These are phyloP conservation scores for Teinopalpus imperialis DNA, from an alignment of 2,888 invertebrate genomes.

Conservation along the genomic window DNA sequence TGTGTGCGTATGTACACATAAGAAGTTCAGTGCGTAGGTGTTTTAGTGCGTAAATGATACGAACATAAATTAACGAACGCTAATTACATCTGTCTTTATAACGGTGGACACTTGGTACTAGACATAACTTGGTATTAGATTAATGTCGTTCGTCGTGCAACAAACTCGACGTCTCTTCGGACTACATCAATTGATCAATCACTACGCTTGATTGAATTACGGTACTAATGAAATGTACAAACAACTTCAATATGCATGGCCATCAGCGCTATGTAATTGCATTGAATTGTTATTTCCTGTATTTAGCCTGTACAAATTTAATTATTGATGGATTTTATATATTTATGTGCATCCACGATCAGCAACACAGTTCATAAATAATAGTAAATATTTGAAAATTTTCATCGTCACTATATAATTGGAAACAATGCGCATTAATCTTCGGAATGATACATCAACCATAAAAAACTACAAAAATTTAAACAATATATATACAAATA, in stretches of 20 bases:
- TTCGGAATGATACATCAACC: too few species aligned
- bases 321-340: too few species aligned
- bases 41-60: constrained; percentile 12
- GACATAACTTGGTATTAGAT: constrained; percentile 2
- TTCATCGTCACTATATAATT: too few species aligned
- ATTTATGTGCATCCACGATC: too few species aligned
- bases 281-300: too few species aligned
- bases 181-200: constrained; percentile 1
- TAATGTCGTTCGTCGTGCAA: neutral
- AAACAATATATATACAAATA: too few species aligned
- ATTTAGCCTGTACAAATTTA: neutral
- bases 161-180: neutral
- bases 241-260: neutral
- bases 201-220: constrained; percentile 5
- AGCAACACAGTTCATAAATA: too few species aligned
- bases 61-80: constrained; percentile 3
- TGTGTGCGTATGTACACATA: too few species aligned
- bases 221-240: constrained; percentile 1
- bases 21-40: constrained; percentile 5
- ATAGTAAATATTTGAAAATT: too few species aligned
- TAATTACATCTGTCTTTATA: constrained; percentile 8
- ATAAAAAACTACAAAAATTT: too few species aligned
- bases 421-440: too few species aligned
- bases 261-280: too few species aligned
- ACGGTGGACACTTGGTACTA: neutral